Evolutionary conservation across 2,113 vertebrate genomes (phyloP).

Genomic region (Cariama cristata): DNA sequence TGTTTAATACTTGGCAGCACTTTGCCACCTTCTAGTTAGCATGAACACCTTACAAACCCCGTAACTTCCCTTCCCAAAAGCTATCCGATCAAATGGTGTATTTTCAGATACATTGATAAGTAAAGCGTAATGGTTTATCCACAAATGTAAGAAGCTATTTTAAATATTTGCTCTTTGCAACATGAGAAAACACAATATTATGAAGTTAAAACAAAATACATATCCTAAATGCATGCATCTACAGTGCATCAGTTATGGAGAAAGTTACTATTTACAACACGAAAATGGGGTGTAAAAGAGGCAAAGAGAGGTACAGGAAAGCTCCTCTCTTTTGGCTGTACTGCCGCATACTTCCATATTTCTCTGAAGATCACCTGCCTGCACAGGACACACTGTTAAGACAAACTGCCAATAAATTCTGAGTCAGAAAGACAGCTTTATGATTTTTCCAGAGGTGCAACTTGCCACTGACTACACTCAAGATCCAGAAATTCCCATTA

Average conservation of each 20-base stretch:
- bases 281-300: not conserved
- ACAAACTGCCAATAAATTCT: not conserved
- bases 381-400: not conserved
- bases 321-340: not conserved
- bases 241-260: not conserved
- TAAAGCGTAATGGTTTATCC: not conserved
- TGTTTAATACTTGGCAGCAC: not conserved
- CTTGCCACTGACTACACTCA: not conserved
- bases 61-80: not conserved
- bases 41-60: not conserved
- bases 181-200: not conserved
- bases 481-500: not conserved
- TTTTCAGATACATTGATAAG: not conserved
- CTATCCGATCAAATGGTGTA: fast-evolving
- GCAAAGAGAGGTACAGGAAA: not conserved
- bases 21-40: not conserved
- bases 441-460: not conserved
- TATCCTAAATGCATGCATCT: not conserved
- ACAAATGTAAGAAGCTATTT: not conserved
- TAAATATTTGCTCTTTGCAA: not conserved
- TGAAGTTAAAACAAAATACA: not conserved
- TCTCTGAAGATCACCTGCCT: not conserved
- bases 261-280: not conserved
- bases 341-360: not conserved
- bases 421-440: not conserved